phyloP scores from a whole-genome alignment of 2,113 vertebrate genomes.

The Conger conger region DNA sequence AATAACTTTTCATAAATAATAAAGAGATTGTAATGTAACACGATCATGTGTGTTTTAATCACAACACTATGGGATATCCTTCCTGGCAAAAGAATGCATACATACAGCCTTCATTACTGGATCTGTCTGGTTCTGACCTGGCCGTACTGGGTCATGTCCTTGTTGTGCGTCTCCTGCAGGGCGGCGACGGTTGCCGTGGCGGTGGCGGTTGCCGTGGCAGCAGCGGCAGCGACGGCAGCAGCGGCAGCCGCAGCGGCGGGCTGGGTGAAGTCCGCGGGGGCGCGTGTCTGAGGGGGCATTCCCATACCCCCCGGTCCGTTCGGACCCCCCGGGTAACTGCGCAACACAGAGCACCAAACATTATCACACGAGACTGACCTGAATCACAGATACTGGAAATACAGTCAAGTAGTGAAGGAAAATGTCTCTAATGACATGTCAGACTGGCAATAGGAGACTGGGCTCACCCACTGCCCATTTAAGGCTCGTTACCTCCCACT shows the following conservation, averaged over 20 bases:
- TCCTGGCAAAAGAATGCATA: no score
- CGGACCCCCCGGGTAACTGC: constrained; percentile 88
- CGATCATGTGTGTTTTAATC: no score
- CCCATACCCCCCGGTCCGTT: constrained; percentile 86
- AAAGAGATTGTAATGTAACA: no score
- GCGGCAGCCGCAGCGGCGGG: constrained; percentile 89
- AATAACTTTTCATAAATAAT: no score
- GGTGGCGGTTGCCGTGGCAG: constrained; percentile 89
- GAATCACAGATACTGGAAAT: no score
- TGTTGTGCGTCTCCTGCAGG: constrained; percentile 95
- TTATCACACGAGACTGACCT: neutral
- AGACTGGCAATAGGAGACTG: no score
- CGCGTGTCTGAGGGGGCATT: constrained; percentile 84
- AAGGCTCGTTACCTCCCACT: constrained; percentile 77
- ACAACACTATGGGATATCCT: no score
- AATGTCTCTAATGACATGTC: no score
- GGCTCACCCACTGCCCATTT: neutral
- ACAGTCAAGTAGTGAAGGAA: no score
- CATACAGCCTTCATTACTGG: no score
- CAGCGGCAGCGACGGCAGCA: constrained; percentile 86
- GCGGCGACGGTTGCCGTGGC: constrained; percentile 94
- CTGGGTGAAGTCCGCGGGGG: constrained; percentile 86
- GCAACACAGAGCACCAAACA: constrained; percentile 13
- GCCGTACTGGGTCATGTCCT: constrained; percentile 97
- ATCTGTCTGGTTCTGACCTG: constrained; percentile 76